phyloP scores from a whole-genome alignment of 2,888 invertebrate species.

The Napeogenes inachia region DNA sequence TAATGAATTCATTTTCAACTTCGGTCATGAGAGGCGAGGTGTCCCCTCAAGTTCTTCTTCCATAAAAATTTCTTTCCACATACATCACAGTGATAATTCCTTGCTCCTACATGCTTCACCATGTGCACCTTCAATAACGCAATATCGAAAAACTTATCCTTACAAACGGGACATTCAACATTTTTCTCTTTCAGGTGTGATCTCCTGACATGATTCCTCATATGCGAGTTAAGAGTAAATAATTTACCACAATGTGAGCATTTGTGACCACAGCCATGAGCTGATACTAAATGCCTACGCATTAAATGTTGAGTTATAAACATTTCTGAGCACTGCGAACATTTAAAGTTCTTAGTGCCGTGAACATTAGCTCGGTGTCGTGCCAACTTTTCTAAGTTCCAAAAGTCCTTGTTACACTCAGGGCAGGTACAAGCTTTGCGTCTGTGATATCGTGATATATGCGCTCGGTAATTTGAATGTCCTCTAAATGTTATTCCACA shows the following conservation, averaged over 20 bases:
- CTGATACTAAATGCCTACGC: slow-evolving; percentile 40
- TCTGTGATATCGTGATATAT: slow-evolving; percentile 36
- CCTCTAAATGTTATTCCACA: slow-evolving; percentile 39
- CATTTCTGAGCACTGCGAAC: slow-evolving; percentile 39
- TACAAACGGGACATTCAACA: slow-evolving; percentile 46
- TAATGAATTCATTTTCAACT: slow-evolving; percentile 13
- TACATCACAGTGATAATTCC: slow-evolving; percentile 69
- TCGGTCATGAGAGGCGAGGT: slow-evolving; percentile 46
- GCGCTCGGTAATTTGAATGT: slow-evolving; percentile 35
- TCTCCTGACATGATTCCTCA: slow-evolving; percentile 45
- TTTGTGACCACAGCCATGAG: slow-evolving; percentile 40
- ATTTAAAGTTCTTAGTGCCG: slow-evolving; percentile 39
- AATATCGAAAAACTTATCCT: slow-evolving; percentile 46
- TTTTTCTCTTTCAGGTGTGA: slow-evolving; percentile 49
- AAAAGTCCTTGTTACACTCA: slow-evolving; percentile 40
- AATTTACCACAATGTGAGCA: slow-evolving; percentile 46
- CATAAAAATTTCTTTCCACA: slow-evolving; percentile 75
- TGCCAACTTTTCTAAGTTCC: slow-evolving; percentile 33
- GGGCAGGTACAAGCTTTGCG: slow-evolving; percentile 34
- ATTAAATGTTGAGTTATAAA: slow-evolving; percentile 41
- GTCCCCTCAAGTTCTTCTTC: slow-evolving; percentile 73
- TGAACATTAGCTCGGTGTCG: slow-evolving; percentile 41
- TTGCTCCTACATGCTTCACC: slow-evolving; percentile 65
- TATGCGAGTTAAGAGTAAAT: slow-evolving; percentile 43
- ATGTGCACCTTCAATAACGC: slow-evolving; percentile 51